Conservation (phyloP, 2,113 vertebrate genomes). For the Apteryx mantelli region DNA sequence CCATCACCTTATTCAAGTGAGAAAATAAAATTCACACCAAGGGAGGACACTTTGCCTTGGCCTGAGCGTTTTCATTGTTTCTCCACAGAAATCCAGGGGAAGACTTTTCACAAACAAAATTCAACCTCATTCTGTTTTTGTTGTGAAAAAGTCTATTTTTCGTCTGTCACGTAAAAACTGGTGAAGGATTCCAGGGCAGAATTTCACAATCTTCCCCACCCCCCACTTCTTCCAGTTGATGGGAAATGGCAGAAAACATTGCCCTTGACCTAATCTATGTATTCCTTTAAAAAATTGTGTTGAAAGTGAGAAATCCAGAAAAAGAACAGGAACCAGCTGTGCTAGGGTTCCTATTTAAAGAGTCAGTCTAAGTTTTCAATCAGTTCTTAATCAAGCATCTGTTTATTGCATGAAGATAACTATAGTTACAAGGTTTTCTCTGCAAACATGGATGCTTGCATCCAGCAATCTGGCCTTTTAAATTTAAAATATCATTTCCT, state of each 20-base stretch:
- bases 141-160: neutral
- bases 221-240: neutral
- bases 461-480: conserved; percentile 7
- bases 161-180: neutral
- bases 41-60: neutral
- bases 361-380: conserved; percentile 4
- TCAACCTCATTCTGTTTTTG: neutral
- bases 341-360: neutral
- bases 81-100: neutral
- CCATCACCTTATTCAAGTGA: neutral
- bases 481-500: conserved; percentile 32
- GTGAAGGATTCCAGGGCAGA: neutral
- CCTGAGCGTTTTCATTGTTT: neutral
- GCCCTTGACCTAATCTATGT: conserved; percentile 50
- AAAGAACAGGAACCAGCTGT: conserved; percentile 57
- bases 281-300: conserved; percentile 28
- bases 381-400: conserved; percentile 23
- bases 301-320: conserved; percentile 56
- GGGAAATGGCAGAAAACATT: conserved; percentile 44
- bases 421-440: neutral
- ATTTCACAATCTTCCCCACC: conserved; percentile 3
- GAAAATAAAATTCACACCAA: neutral
- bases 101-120: neutral
- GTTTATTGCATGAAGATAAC: conserved; percentile 13
- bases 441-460: neutral